Base-by-base conservation (phyloP, 2,888 invertebrate genomes). In the Pollenia labialis region DNA sequence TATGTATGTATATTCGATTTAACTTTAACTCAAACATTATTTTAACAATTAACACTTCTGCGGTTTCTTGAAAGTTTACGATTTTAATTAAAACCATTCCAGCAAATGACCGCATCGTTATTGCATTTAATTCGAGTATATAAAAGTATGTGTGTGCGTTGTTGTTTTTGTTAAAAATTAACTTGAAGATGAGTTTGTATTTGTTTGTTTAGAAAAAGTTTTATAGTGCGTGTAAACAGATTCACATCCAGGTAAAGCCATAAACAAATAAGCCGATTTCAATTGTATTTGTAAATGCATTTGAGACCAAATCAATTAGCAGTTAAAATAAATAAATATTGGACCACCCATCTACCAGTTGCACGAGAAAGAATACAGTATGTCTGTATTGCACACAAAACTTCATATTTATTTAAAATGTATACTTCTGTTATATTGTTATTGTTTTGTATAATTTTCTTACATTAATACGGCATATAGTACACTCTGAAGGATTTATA, bases 271-370 rank as follows among this genome's bases (percentile, higher is more conserved):
- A 42, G n/a, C 0, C 9, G 18, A 0, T 48, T 50, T n/a, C 2
- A 18, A 32, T 18, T 71, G 62, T 54, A 8, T 71, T 16, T 69
- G 54, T 64, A 11, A 18, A 56, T 46, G 62, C 46, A 32, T 66
- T 72, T 77, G 50, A 50, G 48, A 50, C 48, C 50, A 18, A 80
- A 74, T 74, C 74, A 85, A 80, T 84, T 77, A 77, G 50, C 77
- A 52, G 46, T 46, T 50, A 60, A 46, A 62, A 48, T 32, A 58
- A 60, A 14, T n/a, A 23, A 54, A 16, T n/a, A 42, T 8, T 44
- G 52, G n/a, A 44, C 44, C 66, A 54, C 44, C 52, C 66, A 68
- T 46, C 58, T 60, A 40, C 16, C 48, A 74, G 14, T 40, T 60
- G 60, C 58, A 60, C 32, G 32, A 32, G 6, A 32, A 6, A 32